Conservation (phyloP, 2,797 vertebrate genomes). For the Chromis chromis region DNA sequence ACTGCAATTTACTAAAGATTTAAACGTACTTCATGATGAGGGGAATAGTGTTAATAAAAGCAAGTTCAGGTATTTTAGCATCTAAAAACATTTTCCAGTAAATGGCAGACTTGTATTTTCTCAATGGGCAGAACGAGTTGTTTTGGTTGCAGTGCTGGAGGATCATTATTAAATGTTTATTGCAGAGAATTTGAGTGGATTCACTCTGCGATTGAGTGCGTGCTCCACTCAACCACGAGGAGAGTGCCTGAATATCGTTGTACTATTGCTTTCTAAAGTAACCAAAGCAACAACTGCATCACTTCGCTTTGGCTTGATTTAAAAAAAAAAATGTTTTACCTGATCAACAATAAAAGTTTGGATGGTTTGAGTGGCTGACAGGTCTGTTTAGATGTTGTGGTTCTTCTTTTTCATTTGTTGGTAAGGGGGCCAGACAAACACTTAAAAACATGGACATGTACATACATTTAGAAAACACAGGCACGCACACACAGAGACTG, state of each 20-base stretch:
- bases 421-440: conserved; percentile 29
- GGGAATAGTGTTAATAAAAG: conserved; percentile 13
- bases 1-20: conserved; percentile 49
- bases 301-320: conserved; percentile 63
- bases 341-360: conserved; percentile 50
- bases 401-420: conserved; percentile 44
- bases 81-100: conserved; percentile 18
- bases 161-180: conserved; percentile 68
- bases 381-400: conserved; percentile 38
- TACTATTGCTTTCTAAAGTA: conserved; percentile 77
- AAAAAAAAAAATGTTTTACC: too few species aligned
- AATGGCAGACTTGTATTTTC: conserved; percentile 24
- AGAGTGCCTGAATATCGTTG: conserved; percentile 54
- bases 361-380: conserved; percentile 31
- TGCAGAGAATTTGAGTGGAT: conserved; percentile 67
- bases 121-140: conserved; percentile 24
- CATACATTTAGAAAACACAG: conserved; percentile 41
- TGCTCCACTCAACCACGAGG: conserved; percentile 25
- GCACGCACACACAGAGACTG: conserved; percentile 20
- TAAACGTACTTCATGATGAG: conserved; percentile 17
- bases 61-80: conserved; percentile 20
- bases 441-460: conserved; percentile 19
- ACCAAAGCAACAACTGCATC: conserved; percentile 61
- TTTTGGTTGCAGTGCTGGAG: conserved; percentile 74
- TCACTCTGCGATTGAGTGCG: conserved; percentile 25